Evolutionary conservation across 2,888 invertebrate genomes (phyloP).

Genomic region (Xanthia icteritia): DNA sequence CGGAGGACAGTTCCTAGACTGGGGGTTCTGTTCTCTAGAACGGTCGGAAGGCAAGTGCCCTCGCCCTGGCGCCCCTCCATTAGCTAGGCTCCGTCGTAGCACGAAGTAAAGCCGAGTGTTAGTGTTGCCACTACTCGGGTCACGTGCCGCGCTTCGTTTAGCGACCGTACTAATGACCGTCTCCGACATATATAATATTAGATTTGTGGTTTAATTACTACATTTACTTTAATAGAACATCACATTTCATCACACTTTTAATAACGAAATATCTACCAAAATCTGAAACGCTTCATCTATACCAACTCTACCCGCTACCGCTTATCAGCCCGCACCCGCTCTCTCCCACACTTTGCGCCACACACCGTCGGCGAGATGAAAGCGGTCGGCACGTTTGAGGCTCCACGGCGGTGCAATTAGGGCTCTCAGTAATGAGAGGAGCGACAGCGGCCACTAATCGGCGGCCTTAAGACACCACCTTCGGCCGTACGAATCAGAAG

Average conservation of each 20-base stretch:
- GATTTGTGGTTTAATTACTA: no score
- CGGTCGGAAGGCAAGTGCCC: no score
- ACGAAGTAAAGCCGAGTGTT: no score
- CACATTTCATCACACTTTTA: neutral
- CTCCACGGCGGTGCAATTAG: conserved; percentile 86
- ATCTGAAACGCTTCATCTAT: no score
- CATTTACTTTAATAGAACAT: no score
- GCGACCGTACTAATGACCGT: no score
- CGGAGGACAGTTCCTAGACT: no score
- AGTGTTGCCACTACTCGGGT: no score
- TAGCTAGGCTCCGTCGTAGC: no score
- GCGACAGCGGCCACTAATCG: conserved; percentile 89
- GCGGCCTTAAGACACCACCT: conserved; percentile 66
- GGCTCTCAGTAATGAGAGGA: conserved; percentile 86
- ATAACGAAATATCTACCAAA: neutral
- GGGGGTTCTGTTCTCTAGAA: no score
- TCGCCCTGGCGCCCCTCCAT: no score
- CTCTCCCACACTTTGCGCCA: conserved; percentile 61
- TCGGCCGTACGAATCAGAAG: conserved; percentile 64
- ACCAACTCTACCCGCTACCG: conserved; percentile 13
- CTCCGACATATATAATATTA: neutral
- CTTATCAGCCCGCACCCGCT: conserved; percentile 55
- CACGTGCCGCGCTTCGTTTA: no score
- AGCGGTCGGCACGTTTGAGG: conserved; percentile 87
- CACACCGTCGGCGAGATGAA: conserved; percentile 84